phyloP scores from a whole-genome alignment of 1,140 invertebrate species.

The Octopus bimaculoides region DNA sequence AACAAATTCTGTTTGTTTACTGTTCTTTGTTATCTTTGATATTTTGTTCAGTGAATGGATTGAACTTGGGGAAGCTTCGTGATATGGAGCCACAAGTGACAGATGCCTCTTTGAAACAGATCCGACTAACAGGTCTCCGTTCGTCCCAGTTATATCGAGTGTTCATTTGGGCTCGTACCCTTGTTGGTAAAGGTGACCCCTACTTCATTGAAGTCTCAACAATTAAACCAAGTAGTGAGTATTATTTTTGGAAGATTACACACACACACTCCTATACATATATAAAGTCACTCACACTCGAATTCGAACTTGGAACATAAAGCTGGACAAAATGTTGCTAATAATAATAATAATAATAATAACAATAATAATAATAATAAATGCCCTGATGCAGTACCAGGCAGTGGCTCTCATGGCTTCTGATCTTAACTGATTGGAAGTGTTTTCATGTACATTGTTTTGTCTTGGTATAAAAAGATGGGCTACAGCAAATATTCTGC shows the following conservation, averaged over 20 bases:
- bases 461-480: too few species aligned
- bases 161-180: constrained; percentile 76
- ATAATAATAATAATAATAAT: too few species aligned
- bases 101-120: constrained; percentile 73
- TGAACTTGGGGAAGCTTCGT: constrained; percentile 71
- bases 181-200: constrained; percentile 73
- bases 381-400: too few species aligned
- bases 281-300: neutral
- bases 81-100: constrained; percentile 67
- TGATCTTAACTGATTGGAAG: too few species aligned
- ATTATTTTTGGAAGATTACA: neutral
- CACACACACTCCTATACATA: too few species aligned
- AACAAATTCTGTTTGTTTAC: too few species aligned
- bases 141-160: constrained; percentile 88
- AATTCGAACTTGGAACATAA: too few species aligned
- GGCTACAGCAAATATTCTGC: too few species aligned
- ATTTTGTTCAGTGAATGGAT: constrained; percentile 54
- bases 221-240: constrained; percentile 37
- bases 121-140: constrained; percentile 80
- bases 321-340: too few species aligned
- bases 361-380: too few species aligned
- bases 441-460: too few species aligned
- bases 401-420: too few species aligned
- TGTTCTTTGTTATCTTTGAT: neutral
- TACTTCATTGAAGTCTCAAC: constrained; percentile 50